Evolutionary conservation across 1,140 invertebrate genomes (phyloP).

Genomic region (Harlomillsia oculata): DNA sequence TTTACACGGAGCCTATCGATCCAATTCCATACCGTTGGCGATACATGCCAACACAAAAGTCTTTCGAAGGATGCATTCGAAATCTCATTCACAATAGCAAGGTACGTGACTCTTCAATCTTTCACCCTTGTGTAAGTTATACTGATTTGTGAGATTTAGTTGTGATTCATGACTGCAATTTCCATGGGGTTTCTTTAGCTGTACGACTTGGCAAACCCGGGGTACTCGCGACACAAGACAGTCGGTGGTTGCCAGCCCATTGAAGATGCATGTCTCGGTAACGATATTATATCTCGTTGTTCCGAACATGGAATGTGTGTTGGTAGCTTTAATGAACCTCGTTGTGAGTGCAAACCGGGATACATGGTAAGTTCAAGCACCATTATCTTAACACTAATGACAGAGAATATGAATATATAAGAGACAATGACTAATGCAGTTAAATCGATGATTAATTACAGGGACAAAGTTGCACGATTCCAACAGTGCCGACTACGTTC

Average conservation of each 20-base stretch:
- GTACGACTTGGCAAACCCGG: constrained; percentile 82
- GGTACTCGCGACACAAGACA: constrained; percentile 65
- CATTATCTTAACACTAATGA: too few species aligned
- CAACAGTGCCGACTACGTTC: constrained; percentile 78
- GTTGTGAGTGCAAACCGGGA: constrained; percentile 51
- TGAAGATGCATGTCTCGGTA: constrained; percentile 67
- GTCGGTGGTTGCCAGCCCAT: constrained; percentile 76
- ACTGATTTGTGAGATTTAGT: neutral
- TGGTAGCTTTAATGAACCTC: constrained; percentile 73
- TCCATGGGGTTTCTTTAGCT: constrained; percentile 44
- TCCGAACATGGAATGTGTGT: constrained; percentile 87
- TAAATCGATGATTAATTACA: too few species aligned
- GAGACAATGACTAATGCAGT: too few species aligned
- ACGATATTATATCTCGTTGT: constrained; percentile 68
- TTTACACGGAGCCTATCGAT: constrained; percentile 75
- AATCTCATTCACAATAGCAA: constrained; percentile 93
- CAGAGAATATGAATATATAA: too few species aligned
- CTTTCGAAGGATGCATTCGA: constrained; percentile 86
- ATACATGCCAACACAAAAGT: constrained; percentile 63
- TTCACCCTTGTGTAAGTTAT: neutral
- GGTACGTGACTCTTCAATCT: constrained; percentile 39
- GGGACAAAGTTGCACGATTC: constrained; percentile 69
- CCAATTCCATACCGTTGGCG: constrained; percentile 75
- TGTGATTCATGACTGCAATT: constrained; percentile 13
- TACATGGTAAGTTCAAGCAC: too few species aligned